These are phyloP conservation scores for Mycteria americana DNA, from an alignment of 2,797 vertebrate genomes.

Conservation along the genomic window DNA sequence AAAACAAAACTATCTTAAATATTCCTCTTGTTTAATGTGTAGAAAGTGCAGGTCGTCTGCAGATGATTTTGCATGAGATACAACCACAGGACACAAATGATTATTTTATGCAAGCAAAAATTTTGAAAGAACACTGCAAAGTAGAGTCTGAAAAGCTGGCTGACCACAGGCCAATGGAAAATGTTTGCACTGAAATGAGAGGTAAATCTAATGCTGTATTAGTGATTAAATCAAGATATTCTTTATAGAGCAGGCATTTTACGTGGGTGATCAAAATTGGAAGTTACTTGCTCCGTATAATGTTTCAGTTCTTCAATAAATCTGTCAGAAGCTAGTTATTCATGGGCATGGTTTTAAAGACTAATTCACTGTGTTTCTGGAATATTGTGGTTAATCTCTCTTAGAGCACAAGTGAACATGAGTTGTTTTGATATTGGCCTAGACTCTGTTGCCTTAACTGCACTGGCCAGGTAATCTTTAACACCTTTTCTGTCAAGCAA, in stretches of 20 bases:
- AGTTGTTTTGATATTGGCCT: not conserved
- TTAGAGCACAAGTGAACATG: not conserved
- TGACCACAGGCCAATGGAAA: conserved; percentile 15
- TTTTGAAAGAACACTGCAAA: conserved; percentile 74
- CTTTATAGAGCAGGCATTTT: not conserved
- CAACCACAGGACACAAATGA: conserved; percentile 93
- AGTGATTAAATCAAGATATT: conserved; percentile 6
- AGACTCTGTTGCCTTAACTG: not conserved
- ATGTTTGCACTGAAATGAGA: conserved; percentile 53
- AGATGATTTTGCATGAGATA: conserved; percentile 90
- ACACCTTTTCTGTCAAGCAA: not conserved
- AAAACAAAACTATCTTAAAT: not conserved
- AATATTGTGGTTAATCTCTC: not conserved
- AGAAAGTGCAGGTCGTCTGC: conserved; percentile 85
- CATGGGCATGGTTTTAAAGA: not conserved
- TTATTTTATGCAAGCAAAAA: conserved; percentile 87
- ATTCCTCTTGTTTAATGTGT: not conserved
- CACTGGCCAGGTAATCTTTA: not conserved
- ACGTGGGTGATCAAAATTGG: not conserved
- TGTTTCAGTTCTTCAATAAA: not conserved
- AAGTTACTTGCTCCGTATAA: not conserved
- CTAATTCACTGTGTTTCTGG: not conserved
- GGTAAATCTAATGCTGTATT: conserved; percentile 60
- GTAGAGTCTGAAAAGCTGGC: conserved; percentile 50
- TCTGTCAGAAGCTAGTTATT: not conserved